Base-by-base conservation (phyloP, 2,888 invertebrate species). In the Archips crataeganus region DNA sequence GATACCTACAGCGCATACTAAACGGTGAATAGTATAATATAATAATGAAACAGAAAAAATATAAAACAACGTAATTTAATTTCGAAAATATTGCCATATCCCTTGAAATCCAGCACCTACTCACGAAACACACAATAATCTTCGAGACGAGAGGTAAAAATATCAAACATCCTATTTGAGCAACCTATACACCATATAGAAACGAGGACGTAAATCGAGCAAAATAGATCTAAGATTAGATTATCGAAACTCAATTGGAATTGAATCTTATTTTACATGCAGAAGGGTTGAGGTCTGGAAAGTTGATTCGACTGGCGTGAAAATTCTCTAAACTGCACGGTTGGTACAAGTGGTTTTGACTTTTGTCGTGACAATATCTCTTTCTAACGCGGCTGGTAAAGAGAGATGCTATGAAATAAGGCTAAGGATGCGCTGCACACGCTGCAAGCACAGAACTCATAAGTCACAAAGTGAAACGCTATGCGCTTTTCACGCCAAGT, bases 211-310 rank as follows among this genome's bases (percentile, higher is more conserved):
- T 47, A 65, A 65, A 71, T 65, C 64, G 64, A 60, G 47, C 47
- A 36, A 71, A 64, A 70, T 70, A 70, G 49, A 65, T 71, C 59
- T 39, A 11, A 60, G 49, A 64, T 71, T 23, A 49, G 39, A 65
- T 49, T 60, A 32, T 23, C 45, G 9, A 2, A 36, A 32, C 10
- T 59, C 47, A 65, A n/a, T 59, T 36, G 3, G 63, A 65, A n/a
- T 23, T n/a, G 11, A 59, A 60, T 64, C 64, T 64, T 65, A 60
- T 47, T 32, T 32, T 2, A 8, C 8, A 5, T 4, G 5, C 3
- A 34, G 11, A 34, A 59, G 34, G 59, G 59, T 34, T 34, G 59
- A 39, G 13, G 9, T 8, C 34, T 0, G 2, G 3, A 57, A 49
- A 39, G 47, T 60, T 32, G 59, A 60, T 64, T 59, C 36, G 59